Conservation (phyloP, 2,888 invertebrate genomes). For the Drosophila anomelani region DNA sequence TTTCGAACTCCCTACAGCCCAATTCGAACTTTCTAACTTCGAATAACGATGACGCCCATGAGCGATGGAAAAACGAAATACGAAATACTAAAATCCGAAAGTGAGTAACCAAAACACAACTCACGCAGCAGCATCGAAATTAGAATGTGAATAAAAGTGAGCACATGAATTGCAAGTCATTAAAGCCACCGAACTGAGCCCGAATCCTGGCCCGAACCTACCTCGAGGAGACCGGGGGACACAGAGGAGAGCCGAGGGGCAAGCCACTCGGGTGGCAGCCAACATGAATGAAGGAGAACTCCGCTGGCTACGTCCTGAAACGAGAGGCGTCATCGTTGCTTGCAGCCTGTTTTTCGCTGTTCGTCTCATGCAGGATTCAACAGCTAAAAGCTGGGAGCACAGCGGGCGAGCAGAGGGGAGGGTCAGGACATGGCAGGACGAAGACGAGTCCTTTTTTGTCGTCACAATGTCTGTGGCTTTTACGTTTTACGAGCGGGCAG, state of each 20-base stretch:
- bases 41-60: conserved; percentile 73
- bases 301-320: conserved; percentile 50
- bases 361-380: conserved; percentile 40
- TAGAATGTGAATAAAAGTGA: conserved; percentile 26
- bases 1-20: conserved; percentile 42
- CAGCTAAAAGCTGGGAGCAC: conserved; percentile 25
- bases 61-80: conserved; percentile 12
- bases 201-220: not conserved
- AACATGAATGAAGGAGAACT: conserved; percentile 77
- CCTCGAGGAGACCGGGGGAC: conserved; percentile 5
- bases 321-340: conserved; percentile 67
- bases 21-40: conserved; percentile 34
- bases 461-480: conserved; percentile 75
- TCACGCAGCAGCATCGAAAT: conserved; percentile 22
- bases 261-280: conserved; percentile 30
- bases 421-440: conserved; percentile 1
- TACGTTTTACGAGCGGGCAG: conserved; percentile 63
- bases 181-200: conserved; percentile 17
- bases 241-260: conserved; percentile 17
- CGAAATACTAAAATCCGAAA: not conserved
- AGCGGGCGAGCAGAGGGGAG: not conserved
- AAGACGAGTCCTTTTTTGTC: conserved; percentile 55
- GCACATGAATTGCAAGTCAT: conserved; percentile 63
- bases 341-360: conserved; percentile 35
- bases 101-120: conserved; percentile 42